phyloP scores from a whole-genome alignment of 2,888 invertebrate genomes.

The Drepana falcataria region DNA sequence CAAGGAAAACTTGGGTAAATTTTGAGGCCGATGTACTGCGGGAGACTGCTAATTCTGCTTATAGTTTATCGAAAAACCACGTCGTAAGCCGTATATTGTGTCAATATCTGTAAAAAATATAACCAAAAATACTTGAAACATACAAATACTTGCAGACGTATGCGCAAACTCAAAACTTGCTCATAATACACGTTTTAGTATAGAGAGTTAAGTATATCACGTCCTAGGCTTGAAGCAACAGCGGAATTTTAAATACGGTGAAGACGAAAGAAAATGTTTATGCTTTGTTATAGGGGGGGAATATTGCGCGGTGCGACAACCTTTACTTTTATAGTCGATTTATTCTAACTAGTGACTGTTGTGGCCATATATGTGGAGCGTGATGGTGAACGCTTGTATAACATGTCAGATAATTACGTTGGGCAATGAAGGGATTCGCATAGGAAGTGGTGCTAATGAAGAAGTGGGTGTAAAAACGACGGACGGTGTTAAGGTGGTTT shows the following conservation, averaged over 20 bases:
- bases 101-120: too few species aligned
- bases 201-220: constrained; percentile 70
- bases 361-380: constrained; percentile 30
- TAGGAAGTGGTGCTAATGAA: too few species aligned
- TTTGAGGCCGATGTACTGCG: not conserved
- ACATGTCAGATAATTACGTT: not conserved
- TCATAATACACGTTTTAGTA: constrained; percentile 50
- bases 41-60: constrained; percentile 2
- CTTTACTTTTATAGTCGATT: constrained; percentile 60
- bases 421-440: not conserved
- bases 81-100: constrained; percentile 4
- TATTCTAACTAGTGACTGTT: constrained; percentile 44
- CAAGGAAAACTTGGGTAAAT: not conserved
- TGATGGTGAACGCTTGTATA: constrained; percentile 20
- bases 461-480: too few species aligned
- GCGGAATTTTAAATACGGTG: constrained; percentile 67
- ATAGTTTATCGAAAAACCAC: too few species aligned
- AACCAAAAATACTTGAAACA: constrained; percentile 9
- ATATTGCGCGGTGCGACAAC: constrained; percentile 34
- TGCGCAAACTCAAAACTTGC: constrained; percentile 46
- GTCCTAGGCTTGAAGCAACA: constrained; percentile 54
- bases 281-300: constrained; percentile 29
- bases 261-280: constrained; percentile 63
- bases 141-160: constrained; percentile 22
- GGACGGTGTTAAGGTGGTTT: too few species aligned